A percentile compares a stretch with the other conserved stretches of the same genome.
Evolutionary conservation across 2,888 invertebrate species (phyloP).

Genomic region (Branchipolynoe longqiensis): DNA sequence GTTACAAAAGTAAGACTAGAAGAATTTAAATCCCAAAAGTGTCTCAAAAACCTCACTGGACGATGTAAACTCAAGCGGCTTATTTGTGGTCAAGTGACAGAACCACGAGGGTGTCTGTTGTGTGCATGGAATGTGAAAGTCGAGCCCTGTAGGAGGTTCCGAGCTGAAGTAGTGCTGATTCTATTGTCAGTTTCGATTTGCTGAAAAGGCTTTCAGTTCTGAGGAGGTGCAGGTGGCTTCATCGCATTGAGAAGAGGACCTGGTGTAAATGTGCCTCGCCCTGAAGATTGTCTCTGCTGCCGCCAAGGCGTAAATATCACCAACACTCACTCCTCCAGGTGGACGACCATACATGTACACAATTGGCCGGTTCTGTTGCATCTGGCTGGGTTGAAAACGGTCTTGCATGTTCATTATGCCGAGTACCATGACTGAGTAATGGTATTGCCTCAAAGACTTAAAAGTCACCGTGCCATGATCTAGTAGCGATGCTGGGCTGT

Average conservation of each 20-base stretch:
- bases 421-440: neutral
- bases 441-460: neutral
- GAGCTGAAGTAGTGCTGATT: too few species aligned
- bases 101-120: neutral
- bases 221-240: too few species aligned
- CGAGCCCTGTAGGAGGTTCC: too few species aligned
- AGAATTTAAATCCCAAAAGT: conserved; percentile 14
- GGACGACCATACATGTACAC: neutral
- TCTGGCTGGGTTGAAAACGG: neutral
- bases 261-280: neutral
- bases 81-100: too few species aligned
- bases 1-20: neutral
- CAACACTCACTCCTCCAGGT: neutral
- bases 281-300: neutral
- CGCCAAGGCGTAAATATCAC: neutral
- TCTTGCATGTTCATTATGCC: neutral
- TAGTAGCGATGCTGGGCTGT: neutral
- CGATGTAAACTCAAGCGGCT: neutral
- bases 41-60: neutral
- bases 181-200: too few species aligned
- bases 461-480: conserved; percentile 10
- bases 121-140: neutral
- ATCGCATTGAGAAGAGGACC: too few species aligned
- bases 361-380: neutral
- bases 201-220: neutral